Conservation (phyloP, 2,888 invertebrate species). For the Lycocerus yunnanus region DNA sequence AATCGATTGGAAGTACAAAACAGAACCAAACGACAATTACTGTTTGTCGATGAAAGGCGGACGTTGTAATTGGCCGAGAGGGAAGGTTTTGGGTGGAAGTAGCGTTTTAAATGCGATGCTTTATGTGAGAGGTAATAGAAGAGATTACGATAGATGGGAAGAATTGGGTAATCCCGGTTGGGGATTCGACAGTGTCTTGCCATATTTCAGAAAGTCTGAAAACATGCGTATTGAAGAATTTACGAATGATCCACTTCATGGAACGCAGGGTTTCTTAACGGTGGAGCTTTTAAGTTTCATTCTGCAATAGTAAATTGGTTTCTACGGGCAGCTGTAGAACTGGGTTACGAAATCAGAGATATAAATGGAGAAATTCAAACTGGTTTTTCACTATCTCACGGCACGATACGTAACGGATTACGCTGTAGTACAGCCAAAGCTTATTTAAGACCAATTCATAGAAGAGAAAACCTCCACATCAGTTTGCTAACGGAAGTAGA, state of each 20-base stretch:
- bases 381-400: conserved; percentile 78
- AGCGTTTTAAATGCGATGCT: conserved; percentile 90
- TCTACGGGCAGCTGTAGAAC: conserved; percentile 68
- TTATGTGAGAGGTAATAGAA: conserved; percentile 81
- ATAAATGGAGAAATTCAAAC: conserved; percentile 80
- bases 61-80: conserved; percentile 77
- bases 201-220: conserved; percentile 81
- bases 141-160: conserved; percentile 88
- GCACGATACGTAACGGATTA: conserved; percentile 76
- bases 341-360: conserved; percentile 73
- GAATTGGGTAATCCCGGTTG: conserved; percentile 75
- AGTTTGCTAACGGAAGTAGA: conserved; percentile 70
- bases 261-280: conserved; percentile 71
- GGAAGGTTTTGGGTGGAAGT: conserved; percentile 78
- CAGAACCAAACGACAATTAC: conserved; percentile 70
- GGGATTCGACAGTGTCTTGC: conserved; percentile 74
- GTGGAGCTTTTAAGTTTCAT: conserved; percentile 71
- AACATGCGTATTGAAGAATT: conserved; percentile 71
- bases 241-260: conserved; percentile 67
- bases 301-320: conserved; percentile 73
- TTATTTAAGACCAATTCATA: conserved; percentile 69
- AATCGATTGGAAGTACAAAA: conserved; percentile 82
- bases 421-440: conserved; percentile 86
- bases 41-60: conserved; percentile 70
- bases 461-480: conserved; percentile 75